Evolutionary conservation across 2,797 vertebrate species (phyloP).

Genomic region (Florisuga fusca): DNA sequence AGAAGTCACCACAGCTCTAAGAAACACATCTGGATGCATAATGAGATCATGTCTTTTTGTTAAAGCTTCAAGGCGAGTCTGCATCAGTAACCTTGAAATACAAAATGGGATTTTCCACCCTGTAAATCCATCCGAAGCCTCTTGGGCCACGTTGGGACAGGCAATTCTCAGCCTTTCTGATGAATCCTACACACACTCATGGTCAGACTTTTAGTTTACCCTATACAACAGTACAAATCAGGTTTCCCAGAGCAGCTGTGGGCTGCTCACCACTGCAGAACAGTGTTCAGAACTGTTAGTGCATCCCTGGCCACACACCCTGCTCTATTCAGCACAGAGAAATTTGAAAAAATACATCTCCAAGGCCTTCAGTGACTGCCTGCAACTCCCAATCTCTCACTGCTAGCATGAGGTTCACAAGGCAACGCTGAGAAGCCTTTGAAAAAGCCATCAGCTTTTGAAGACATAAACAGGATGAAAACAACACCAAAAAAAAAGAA

Average conservation of each 20-base stretch:
- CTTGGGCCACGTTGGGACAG: background rate
- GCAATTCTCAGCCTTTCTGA: background rate
- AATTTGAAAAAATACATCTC: background rate
- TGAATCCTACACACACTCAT: background rate
- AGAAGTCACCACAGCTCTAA: background rate
- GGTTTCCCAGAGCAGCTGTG: background rate
- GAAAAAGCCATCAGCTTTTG: background rate
- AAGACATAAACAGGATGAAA: background rate
- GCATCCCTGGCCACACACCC: too few relatives aligned
- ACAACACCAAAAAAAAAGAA: background rate
- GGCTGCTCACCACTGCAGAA: background rate
- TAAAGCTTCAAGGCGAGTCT: constrained; percentile 11
- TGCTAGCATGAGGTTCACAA: background rate
- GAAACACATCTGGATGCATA: background rate
- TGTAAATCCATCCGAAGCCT: constrained; percentile 24
- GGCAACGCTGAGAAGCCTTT: background rate
- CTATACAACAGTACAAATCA: background rate
- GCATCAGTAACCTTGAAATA: constrained; percentile 26
- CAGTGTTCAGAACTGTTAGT: background rate
- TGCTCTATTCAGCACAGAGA: background rate
- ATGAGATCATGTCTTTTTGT: background rate
- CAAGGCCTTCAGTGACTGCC: background rate
- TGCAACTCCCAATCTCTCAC: background rate
- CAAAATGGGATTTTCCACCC: constrained; percentile 16
- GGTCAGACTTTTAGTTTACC: background rate